These are phyloP conservation scores for Drosophila nannoptera DNA, from an alignment of 1,140 invertebrate genomes.

Conservation along the genomic window DNA sequence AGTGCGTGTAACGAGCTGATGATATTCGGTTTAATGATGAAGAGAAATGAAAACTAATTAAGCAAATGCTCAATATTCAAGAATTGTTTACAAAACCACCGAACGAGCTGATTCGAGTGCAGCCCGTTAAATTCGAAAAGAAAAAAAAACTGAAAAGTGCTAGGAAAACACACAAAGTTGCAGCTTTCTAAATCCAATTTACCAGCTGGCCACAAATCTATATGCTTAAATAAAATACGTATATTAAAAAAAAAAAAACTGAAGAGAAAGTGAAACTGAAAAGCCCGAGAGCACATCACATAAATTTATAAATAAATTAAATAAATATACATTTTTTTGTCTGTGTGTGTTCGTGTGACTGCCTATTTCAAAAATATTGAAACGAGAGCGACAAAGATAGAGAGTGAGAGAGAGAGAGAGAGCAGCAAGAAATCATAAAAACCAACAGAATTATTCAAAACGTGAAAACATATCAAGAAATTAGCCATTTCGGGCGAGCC, in stretches of 20 bases:
- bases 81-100: conserved; percentile 21
- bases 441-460: conserved; percentile 18
- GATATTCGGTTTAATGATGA: conserved; percentile 37
- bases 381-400: too few relatives aligned
- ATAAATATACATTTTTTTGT: conserved; percentile 52
- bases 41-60: conserved; percentile 14
- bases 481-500: conserved; percentile 42
- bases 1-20: conserved; percentile 3
- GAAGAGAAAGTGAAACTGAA: neutral
- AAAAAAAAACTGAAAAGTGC: conserved; percentile 15
- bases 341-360: conserved; percentile 19
- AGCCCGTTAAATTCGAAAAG: conserved; percentile 5
- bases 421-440: conserved; percentile 17
- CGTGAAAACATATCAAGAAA: conserved; percentile 64
- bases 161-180: neutral
- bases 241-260: neutral
- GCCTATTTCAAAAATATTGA: neutral
- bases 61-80: conserved; percentile 16
- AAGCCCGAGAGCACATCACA: conserved; percentile 22
- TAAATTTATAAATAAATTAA: conserved; percentile 75
- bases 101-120: conserved; percentile 11
- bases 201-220: neutral
- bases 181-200: neutral
- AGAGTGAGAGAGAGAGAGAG: conserved; percentile 14
- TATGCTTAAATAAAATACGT: conserved; percentile 12